Base-by-base conservation (phyloP, 2,797 vertebrate genomes). In the Chelon auratus region DNA sequence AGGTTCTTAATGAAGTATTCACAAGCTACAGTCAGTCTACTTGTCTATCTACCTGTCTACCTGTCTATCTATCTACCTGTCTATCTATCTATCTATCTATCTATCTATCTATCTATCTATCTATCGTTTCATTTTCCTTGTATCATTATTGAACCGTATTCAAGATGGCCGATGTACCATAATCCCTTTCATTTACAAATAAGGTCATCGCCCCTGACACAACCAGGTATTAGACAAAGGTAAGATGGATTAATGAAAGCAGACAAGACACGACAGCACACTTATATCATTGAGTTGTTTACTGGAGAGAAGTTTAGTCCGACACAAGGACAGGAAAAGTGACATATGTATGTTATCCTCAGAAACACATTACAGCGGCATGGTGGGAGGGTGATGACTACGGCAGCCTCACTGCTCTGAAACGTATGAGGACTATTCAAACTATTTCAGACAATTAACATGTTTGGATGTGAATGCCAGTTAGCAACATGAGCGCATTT, bases 221-320 rank as follows among this genome's bases (percentile, higher is more conserved):
- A 68, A 42, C 39, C 87, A 86, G 87, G 86, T 85, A 88, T 93
- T 90, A 93, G 74, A 74, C 48, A 45, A 68, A 86, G 80, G 85
- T 92, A 85, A 88, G 68, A 85, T 61, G 86, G 91, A 92, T 91
- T 90, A 94, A 80, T 78, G 54, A 83, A 77, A 84, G 84, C 51
- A 80, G 48, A 87, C 26, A 73, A 67, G 81, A 90, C 82, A 86
- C 40, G 71, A 68, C 53, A 55, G 61, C 59, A 39, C 55, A 67
- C 3, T 61, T 61, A 64, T 85, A 81, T 87, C 62, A 75, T 78
- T 63, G 65, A 80, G 54, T 81, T 88, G 72, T 94, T 93, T 91
- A 92, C 79, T 90, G 61, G 69, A 82, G 18, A 83, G 76, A 89
- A 82, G 79, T 65, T 84, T 67, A 39, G 61, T 75, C 64, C 68